A percentile compares a stretch with the other conserved stretches of the same genome.
Evolutionary conservation across 2,797 vertebrate genomes (phyloP).

Genomic region (Pangasius sanitwongsei): DNA sequence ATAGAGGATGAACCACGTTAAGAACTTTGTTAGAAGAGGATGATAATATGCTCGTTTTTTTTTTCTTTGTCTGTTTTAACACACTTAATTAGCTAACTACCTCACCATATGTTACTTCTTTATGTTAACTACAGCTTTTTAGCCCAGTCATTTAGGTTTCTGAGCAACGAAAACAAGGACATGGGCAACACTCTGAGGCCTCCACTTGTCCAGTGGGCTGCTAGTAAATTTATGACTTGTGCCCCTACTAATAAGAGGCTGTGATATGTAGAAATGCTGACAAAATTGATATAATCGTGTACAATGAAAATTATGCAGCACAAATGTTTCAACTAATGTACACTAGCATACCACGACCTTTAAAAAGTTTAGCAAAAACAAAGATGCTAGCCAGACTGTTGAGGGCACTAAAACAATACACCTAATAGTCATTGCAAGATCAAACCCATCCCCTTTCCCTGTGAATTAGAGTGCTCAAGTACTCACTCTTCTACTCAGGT

Average conservation of each 20-base stretch:
- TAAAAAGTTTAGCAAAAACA: conserved; percentile 1
- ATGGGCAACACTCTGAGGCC: neutral
- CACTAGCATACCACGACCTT: neutral
- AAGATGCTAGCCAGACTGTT: neutral
- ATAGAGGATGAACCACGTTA: too few species aligned
- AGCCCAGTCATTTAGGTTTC: neutral
- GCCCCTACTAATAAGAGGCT: neutral
- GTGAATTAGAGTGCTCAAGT: neutral
- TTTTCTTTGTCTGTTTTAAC: too few species aligned
- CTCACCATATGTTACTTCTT: neutral
- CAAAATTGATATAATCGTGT: neutral
- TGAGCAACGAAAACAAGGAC: neutral
- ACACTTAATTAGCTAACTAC: neutral
- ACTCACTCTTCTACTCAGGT: neutral
- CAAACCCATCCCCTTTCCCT: neutral
- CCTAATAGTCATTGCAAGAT: neutral
- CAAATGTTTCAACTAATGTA: neutral
- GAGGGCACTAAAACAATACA: neutral
- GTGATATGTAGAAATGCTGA: neutral
- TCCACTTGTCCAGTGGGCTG: neutral
- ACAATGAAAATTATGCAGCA: neutral
- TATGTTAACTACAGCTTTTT: neutral
- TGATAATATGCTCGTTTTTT: too few species aligned
- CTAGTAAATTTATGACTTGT: neutral
- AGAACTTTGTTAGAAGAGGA: too few species aligned